Evolutionary conservation across 2,888 invertebrate genomes (phyloP).

Genomic region (Cosmia trapezina): DNA sequence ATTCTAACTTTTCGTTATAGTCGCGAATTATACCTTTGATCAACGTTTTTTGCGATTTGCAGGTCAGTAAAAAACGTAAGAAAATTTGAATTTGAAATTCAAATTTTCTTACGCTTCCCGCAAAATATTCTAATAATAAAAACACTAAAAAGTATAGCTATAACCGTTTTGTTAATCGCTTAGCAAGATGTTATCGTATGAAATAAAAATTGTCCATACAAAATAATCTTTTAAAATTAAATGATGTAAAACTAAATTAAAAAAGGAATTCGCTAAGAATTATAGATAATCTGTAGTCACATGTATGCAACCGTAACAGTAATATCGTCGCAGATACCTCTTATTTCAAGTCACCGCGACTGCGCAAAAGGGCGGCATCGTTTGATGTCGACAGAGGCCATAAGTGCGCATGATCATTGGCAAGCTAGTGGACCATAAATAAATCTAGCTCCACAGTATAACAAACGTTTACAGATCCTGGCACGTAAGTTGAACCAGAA

Average conservation of each 20-base stretch:
- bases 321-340: constrained; percentile 26
- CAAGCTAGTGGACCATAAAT: constrained; percentile 28
- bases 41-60: no score
- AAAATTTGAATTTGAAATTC: no score
- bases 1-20: no score
- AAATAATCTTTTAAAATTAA: not conserved
- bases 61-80: no score
- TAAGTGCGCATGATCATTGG: constrained; percentile 40
- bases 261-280: constrained; percentile 19
- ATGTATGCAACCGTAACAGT: constrained; percentile 35
- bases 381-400: constrained; percentile 53
- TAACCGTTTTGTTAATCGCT: no score
- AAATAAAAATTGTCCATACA: not conserved
- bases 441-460: not conserved
- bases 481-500: no score
- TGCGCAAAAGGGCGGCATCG: constrained; percentile 50
- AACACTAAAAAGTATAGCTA: no score
- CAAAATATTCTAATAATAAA: no score
- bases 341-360: constrained; percentile 40
- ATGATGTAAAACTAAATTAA: not conserved
- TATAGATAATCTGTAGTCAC: constrained; percentile 12
- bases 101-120: no score
- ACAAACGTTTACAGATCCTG: not conserved
- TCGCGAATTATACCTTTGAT: no score
- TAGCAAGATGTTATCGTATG: not conserved